Base-by-base conservation (phyloP, 1,140 invertebrate species). In the Telenomus remus region DNA sequence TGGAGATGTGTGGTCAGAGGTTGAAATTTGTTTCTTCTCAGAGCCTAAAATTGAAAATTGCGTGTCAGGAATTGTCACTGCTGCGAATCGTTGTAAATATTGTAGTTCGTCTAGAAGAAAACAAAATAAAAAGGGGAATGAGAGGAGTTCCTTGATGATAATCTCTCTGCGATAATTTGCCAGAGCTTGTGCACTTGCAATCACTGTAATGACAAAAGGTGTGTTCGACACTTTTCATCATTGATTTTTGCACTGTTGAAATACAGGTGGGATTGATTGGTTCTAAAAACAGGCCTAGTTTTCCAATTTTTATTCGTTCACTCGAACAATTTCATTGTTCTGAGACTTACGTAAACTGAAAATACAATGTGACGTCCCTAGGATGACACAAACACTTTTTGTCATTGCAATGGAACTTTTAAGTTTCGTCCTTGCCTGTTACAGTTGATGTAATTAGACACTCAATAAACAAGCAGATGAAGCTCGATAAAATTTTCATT, bases 11-110 rank as follows among this genome's bases (percentile, higher is more conserved):
- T 27, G 19, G 19, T 27, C 37, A 39, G 37, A 39, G 9, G 37
- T 11, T 39, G 37, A 39, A 39, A 39, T 9, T 27, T 6, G 19
- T 27, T 27, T 27, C 19, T 27, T 27, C 19, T 27, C 19, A 27
- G 19, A 69, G 50, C 56, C 65, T 70, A 71, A n/a, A n/a, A 27
- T 27, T 27, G 19, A 27, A 27, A 64, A 51, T 70, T 68, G 50
- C 44, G 33, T 65, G 50, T 64, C 54, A 71, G 74, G 66, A 71
- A 76, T 76, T 69, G 74, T 66, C 63, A 66, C 54, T 71, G 57
- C 68, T 71, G 66, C 59, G 69, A 76, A 71, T 63, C 55, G 42
- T 71, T 76, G 74, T 76, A 76, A 69, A 76, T 76, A 76, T n/a
- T 49, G 47, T 76, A 71, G 73, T 70, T 70, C 51, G 61, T 76